Evolutionary conservation across 2,113 vertebrate species (phyloP).

Genomic region (Trogon surrucura): DNA sequence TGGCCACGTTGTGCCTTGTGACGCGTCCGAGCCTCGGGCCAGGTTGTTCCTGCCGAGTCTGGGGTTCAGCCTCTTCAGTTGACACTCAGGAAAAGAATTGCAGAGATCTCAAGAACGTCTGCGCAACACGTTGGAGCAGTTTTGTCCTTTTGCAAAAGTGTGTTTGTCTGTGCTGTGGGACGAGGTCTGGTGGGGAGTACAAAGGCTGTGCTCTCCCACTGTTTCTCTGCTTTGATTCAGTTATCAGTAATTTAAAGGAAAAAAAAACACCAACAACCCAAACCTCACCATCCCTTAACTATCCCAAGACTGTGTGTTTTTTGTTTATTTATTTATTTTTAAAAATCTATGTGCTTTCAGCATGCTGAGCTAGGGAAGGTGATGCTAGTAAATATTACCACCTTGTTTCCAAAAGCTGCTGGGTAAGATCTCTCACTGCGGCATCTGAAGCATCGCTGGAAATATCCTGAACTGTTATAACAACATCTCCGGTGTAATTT

Average conservation of each 20-base stretch:
- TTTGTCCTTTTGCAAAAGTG: not conserved
- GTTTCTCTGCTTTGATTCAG: not conserved
- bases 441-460: slow-evolving; percentile 41
- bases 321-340: not conserved
- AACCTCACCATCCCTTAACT: not conserved
- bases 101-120: not conserved
- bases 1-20: not conserved
- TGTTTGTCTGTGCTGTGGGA: not conserved
- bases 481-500: slow-evolving; percentile 19
- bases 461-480: slow-evolving; percentile 32
- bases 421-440: not conserved
- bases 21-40: not conserved
- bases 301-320: not conserved
- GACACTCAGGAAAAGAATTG: not conserved
- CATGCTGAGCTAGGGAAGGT: slow-evolving; percentile 17
- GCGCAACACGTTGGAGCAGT: not conserved
- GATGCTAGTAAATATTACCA: slow-evolving; percentile 1
- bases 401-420: slow-evolving; percentile 39
- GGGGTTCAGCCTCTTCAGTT: not conserved
- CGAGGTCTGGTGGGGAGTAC: fast-evolving
- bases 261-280: not conserved
- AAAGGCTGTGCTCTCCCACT: not conserved
- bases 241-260: not conserved
- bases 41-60: fast-evolving
- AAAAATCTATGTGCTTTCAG: not conserved